A percentile compares a stretch with the other conserved stretches of the same genome.
Evolutionary conservation across 2,797 vertebrate genomes (phyloP).

Genomic region (Amniataba percoides): DNA sequence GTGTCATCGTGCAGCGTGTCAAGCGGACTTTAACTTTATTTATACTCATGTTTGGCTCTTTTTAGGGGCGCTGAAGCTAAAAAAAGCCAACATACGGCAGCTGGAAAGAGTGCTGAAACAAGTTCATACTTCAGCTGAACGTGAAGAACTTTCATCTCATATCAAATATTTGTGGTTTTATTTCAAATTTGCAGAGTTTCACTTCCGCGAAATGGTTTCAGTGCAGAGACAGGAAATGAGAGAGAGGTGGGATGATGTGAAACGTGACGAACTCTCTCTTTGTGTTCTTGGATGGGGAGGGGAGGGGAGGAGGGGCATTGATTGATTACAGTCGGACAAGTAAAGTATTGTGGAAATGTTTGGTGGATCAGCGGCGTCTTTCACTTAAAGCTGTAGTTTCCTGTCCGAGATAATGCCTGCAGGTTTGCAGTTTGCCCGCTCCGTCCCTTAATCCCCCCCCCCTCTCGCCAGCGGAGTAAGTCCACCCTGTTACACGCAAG

Average conservation of each 20-base stretch:
- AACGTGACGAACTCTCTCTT: background rate
- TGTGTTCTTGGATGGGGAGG: background rate
- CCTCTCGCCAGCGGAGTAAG: slow-evolving; percentile 5
- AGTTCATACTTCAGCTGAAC: background rate
- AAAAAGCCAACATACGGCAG: slow-evolving; percentile 31
- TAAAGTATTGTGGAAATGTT: background rate
- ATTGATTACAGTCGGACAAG: background rate
- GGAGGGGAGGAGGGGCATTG: background rate
- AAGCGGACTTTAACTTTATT: slow-evolving; percentile 13
- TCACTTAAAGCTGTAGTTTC: background rate
- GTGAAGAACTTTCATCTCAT: background rate
- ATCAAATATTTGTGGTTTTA: background rate
- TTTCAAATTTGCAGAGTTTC: background rate
- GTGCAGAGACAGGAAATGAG: slow-evolving; percentile 26
- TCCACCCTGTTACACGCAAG: slow-evolving; percentile 5
- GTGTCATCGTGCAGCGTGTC: background rate
- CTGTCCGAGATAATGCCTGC: slow-evolving; percentile 9
- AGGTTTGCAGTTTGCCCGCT: slow-evolving; percentile 5
- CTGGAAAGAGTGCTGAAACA: slow-evolving; percentile 9
- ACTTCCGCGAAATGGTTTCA: background rate
- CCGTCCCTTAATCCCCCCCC: slow-evolving; percentile 31
- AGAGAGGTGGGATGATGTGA: slow-evolving; percentile 12
- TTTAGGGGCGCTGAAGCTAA: slow-evolving; percentile 15
- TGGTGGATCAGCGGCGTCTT: background rate
- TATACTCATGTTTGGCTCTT: slow-evolving; percentile 22